These are phyloP conservation scores for Anas georgica DNA, from an alignment of 2,797 vertebrate species.

Conservation along the genomic window DNA sequence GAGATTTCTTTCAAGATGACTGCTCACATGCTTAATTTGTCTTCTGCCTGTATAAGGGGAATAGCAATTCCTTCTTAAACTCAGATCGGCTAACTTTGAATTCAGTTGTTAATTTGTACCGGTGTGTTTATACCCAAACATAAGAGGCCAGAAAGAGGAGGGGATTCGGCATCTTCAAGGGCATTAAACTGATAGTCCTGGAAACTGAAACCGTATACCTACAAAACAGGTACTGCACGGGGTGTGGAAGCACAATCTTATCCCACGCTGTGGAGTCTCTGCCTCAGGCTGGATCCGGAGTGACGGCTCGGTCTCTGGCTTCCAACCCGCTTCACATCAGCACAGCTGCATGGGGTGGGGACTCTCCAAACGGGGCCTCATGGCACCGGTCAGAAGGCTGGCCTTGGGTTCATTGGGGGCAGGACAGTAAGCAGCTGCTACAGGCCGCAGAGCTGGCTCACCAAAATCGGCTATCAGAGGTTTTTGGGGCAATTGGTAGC, in stretches of 20 bases:
- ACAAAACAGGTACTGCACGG: slow-evolving; percentile 37
- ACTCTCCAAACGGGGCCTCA: neutral
- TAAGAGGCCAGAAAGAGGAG: neutral
- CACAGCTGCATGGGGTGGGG: neutral
- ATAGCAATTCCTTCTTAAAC: neutral
- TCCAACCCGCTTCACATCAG: neutral
- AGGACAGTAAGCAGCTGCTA: neutral
- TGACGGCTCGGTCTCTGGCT: neutral
- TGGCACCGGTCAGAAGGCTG: neutral
- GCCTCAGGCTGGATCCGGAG: neutral
- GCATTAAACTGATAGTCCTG: neutral
- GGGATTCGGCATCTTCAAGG: neutral
- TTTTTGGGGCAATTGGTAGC: neutral
- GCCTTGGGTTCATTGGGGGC: neutral
- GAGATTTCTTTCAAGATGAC: neutral
- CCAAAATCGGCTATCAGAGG: neutral
- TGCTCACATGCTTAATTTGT: neutral
- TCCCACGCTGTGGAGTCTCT: neutral
- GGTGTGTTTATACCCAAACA: neutral
- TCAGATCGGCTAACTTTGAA: neutral
- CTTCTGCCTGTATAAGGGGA: neutral
- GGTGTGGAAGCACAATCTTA: slow-evolving; percentile 48
- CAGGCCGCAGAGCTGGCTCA: neutral
- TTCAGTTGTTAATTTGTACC: neutral
- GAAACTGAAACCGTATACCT: slow-evolving; percentile 42